Conservation (phyloP, 2,888 invertebrate species). For the Acleris sparsana region DNA sequence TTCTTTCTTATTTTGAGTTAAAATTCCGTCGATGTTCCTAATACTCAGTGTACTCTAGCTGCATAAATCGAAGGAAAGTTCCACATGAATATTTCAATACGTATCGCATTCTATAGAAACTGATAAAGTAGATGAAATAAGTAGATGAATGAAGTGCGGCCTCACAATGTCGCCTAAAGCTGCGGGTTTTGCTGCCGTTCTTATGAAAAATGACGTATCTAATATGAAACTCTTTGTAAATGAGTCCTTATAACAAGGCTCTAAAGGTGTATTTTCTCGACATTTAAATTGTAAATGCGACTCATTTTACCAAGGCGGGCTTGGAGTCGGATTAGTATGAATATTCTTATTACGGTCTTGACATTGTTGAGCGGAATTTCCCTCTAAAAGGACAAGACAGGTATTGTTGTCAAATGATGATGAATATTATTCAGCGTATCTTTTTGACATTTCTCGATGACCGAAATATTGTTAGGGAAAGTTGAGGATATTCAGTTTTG, state of each 20-base stretch:
- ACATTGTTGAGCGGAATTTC: constrained; percentile 18
- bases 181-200: neutral
- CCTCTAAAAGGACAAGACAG: constrained; percentile 30
- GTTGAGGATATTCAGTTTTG: neutral
- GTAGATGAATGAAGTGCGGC: constrained; percentile 21
- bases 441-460: neutral
- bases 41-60: neutral
- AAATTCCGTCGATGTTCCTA: neutral
- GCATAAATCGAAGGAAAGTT: constrained; percentile 30
- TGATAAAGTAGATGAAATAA: constrained; percentile 24
- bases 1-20: too few relatives aligned
- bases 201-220: too few relatives aligned
- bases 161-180: constrained; percentile 29
- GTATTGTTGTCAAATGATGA: constrained; percentile 32
- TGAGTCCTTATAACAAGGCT: too few relatives aligned
- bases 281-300: too few relatives aligned
- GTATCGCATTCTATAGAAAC: constrained; percentile 25
- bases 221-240: too few relatives aligned
- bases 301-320: constrained; percentile 2
- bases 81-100: constrained; percentile 33
- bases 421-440: neutral
- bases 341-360: constrained; percentile 33
- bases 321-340: constrained; percentile 31
- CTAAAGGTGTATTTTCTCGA: too few relatives aligned
- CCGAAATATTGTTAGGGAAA: neutral